Conservation (phyloP, 2,888 invertebrate genomes). For the Drosophila siamana region DNA sequence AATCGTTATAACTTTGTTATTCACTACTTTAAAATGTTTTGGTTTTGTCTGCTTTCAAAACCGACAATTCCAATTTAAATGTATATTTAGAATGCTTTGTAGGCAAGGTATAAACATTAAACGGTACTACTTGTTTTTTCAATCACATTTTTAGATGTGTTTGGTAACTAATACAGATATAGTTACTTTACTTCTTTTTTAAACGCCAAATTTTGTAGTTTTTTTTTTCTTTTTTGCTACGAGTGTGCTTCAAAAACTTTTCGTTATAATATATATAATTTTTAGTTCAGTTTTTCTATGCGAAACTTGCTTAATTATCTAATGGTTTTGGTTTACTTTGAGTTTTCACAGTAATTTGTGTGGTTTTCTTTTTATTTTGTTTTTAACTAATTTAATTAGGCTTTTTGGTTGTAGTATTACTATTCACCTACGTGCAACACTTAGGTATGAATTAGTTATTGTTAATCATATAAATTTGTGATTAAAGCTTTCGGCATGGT, state of each 20-base stretch:
- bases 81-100: conserved; percentile 59
- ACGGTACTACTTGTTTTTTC: conserved; percentile 62
- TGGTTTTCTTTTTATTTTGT: conserved; percentile 46
- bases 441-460: conserved; percentile 55
- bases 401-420: conserved; percentile 46
- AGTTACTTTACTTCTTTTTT: not conserved
- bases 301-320: conserved; percentile 40
- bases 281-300: conserved; percentile 35
- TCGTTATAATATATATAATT: conserved; percentile 11
- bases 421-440: conserved; percentile 62
- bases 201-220: not conserved
- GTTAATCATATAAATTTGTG: conserved; percentile 40
- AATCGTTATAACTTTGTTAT: conserved; percentile 56
- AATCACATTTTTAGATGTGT: conserved; percentile 60
- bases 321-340: conserved; percentile 32
- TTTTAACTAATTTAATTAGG: conserved; percentile 58
- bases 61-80: conserved; percentile 30
- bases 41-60: conserved; percentile 39
- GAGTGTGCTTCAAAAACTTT: conserved; percentile 63
- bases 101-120: conserved; percentile 65
- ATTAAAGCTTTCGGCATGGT: conserved; percentile 56
- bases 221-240: conserved; percentile 34
- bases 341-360: conserved; percentile 76
- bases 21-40: conserved; percentile 42
- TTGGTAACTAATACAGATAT: conserved; percentile 10